phyloP scores from a whole-genome alignment of 2,888 invertebrate species.

The Patella ulyssiponensis region DNA sequence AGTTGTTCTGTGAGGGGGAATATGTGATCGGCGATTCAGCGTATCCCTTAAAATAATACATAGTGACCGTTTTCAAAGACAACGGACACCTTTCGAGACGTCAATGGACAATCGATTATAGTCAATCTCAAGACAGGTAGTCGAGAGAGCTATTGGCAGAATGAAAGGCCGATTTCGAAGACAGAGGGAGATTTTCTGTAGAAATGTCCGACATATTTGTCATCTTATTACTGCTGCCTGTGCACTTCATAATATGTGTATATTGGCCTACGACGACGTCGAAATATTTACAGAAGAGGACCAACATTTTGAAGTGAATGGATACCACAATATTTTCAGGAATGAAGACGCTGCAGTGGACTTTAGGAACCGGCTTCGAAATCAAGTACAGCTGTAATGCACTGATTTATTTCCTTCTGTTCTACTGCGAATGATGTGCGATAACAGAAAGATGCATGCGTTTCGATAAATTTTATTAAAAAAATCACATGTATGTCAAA shows the following conservation, averaged over 20 bases:
- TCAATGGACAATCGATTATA: conserved; percentile 18
- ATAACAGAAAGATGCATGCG: too few relatives aligned
- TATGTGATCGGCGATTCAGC: conserved; percentile 21
- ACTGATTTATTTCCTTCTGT: too few relatives aligned
- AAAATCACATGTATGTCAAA: too few relatives aligned
- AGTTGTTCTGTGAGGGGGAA: background rate
- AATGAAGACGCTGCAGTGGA: background rate
- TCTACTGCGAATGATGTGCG: too few relatives aligned
- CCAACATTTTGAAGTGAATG: background rate
- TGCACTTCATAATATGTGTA: conserved; percentile 26
- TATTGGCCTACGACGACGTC: conserved; percentile 23
- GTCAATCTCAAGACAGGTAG: conserved; percentile 15
- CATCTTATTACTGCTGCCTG: conserved; percentile 15
- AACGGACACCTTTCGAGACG: conserved; percentile 12
- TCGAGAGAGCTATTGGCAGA: conserved; percentile 21
- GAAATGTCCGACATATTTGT: conserved; percentile 12
- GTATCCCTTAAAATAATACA: conserved; percentile 18
- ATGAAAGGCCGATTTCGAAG: conserved; percentile 26
- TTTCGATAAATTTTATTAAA: too few relatives aligned
- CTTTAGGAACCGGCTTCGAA: background rate
- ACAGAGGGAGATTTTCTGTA: conserved; percentile 17
- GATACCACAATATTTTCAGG: background rate
- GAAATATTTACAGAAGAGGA: conserved; percentile 21
- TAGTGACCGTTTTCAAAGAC: conserved; percentile 17
- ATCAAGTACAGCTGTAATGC: too few relatives aligned